These are phyloP conservation scores for Cerastoderma edule DNA, from an alignment of 2,888 invertebrate species.

Conservation along the genomic window DNA sequence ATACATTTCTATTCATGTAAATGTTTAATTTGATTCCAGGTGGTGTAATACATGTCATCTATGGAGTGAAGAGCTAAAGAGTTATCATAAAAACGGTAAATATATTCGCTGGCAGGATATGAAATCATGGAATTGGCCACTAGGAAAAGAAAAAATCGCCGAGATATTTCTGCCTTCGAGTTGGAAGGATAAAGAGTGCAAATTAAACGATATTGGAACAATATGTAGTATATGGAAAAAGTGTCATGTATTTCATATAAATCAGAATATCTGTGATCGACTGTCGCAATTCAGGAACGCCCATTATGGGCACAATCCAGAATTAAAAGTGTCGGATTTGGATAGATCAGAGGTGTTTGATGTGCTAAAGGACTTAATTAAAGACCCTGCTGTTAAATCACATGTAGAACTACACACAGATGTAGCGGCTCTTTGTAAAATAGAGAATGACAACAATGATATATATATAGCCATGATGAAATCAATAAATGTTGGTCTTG, in stretches of 20 bases:
- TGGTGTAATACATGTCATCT: not conserved
- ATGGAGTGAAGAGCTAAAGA: not conserved
- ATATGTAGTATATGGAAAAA: not conserved
- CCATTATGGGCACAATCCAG: not conserved
- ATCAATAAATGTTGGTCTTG: not conserved
- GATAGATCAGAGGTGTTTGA: constrained; percentile 7
- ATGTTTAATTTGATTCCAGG: no score
- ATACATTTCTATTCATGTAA: no score
- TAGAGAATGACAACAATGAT: not conserved
- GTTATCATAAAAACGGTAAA: not conserved
- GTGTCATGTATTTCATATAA: not conserved
- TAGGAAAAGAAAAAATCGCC: not conserved
- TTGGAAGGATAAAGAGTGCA: not conserved
- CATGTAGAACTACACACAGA: not conserved
- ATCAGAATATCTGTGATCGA: not conserved
- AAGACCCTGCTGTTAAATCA: not conserved
- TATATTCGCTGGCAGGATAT: not conserved
- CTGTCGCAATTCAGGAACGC: not conserved
- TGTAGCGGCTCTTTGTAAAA: not conserved
- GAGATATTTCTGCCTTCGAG: no score
- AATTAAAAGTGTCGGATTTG: not conserved
- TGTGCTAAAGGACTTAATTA: not conserved
- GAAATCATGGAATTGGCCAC: not conserved
- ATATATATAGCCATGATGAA: not conserved
- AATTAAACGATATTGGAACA: not conserved